These are phyloP conservation scores for Drosophila seguyi DNA, from an alignment of 1,140 invertebrate genomes.

Conservation along the genomic window DNA sequence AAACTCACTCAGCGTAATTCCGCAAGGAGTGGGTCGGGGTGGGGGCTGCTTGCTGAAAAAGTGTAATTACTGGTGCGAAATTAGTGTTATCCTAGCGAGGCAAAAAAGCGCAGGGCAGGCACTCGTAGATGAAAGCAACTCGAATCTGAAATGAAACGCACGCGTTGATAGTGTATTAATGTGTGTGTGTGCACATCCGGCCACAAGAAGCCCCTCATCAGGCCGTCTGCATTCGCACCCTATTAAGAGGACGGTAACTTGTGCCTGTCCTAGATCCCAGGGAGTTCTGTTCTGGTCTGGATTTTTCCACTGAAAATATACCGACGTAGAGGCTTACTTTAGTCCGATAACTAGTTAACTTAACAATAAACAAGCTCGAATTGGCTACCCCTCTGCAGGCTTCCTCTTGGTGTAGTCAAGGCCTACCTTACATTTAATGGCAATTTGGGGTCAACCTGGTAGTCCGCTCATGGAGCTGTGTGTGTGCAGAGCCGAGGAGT, in stretches of 20 bases:
- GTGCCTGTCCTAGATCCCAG: neutral
- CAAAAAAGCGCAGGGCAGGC: slow-evolving; percentile 11
- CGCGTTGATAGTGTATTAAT: slow-evolving; percentile 68
- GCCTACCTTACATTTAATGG: neutral
- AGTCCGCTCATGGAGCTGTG: neutral
- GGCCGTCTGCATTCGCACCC: neutral
- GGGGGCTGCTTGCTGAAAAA: slow-evolving; percentile 25
- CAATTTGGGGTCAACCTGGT: slow-evolving; percentile 21
- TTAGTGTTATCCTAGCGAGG: slow-evolving; percentile 63
- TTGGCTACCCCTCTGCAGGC: neutral
- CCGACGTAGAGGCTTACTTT: neutral
- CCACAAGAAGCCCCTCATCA: neutral
- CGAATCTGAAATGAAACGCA: slow-evolving; percentile 70
- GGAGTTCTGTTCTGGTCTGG: neutral
- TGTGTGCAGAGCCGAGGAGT: neutral
- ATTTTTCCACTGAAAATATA: slow-evolving; percentile 1
- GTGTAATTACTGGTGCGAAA: slow-evolving; percentile 78
- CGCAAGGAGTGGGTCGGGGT: slow-evolving; percentile 22
- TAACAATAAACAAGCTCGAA: neutral
- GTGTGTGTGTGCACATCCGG: slow-evolving; percentile 28
- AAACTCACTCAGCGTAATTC: slow-evolving; percentile 69
- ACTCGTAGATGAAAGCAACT: slow-evolving; percentile 19
- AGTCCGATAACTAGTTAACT: neutral
- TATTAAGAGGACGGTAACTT: neutral
- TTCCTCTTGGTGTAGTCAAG: neutral